A percentile compares a stretch with the other conserved stretches of the same genome.
These are phyloP conservation scores for Spatulosminthurus flaviceps DNA, from an alignment of 2,888 invertebrate genomes.

Conservation along the genomic window DNA sequence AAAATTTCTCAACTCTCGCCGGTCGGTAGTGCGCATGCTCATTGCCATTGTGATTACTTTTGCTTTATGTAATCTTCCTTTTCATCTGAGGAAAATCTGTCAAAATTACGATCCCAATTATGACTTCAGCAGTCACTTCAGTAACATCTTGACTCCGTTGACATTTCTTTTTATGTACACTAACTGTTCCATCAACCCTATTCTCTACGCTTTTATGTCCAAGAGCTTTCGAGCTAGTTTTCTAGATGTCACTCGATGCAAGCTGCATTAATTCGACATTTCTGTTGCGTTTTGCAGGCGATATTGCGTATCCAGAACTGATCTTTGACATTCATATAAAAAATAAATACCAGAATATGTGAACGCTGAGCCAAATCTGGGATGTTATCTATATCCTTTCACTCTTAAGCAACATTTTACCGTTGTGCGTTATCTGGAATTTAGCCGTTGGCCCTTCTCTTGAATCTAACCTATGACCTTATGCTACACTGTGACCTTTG, in stretches of 20 bases:
- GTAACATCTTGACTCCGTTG: conserved; percentile 80
- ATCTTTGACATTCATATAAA: too few relatives aligned
- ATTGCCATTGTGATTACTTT: conserved; percentile 88
- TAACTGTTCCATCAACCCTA: conserved; percentile 88
- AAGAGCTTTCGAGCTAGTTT: conserved; percentile 41
- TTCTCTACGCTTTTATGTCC: conserved; percentile 86
- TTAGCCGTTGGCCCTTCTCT: too few relatives aligned
- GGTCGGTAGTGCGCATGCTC: conserved; percentile 87
- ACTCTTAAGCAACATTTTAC: too few relatives aligned
- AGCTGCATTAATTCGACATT: too few relatives aligned
- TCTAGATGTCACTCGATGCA: conserved; percentile 31
- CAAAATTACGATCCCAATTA: conserved; percentile 78
- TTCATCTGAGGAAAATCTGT: conserved; percentile 87
- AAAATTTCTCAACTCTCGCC: conserved; percentile 68
- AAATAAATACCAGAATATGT: too few relatives aligned
- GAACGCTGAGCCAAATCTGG: too few relatives aligned
- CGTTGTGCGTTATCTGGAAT: too few relatives aligned
- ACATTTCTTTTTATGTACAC: conserved; percentile 87
- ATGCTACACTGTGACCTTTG: too few relatives aligned
- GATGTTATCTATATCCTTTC: too few relatives aligned
- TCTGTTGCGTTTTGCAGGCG: too few relatives aligned
- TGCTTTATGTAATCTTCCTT: conserved; percentile 88
- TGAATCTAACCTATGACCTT: too few relatives aligned
- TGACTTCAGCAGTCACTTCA: conserved; percentile 78
- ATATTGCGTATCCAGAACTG: too few relatives aligned